Base-by-base conservation (phyloP, 1,140 invertebrate species). In the Apis dorsata region DNA sequence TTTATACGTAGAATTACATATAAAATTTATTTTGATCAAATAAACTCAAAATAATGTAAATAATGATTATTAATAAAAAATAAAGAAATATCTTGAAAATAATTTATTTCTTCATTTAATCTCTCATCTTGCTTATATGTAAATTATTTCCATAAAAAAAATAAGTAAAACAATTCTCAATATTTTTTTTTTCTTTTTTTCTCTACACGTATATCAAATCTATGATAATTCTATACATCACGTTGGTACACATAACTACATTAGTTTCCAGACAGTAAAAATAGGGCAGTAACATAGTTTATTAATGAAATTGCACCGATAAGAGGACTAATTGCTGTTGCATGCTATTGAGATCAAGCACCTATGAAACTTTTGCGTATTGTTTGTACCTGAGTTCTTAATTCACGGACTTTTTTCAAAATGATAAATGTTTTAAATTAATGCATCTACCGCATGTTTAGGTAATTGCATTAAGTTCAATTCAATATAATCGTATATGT, bases 301-400 rank as follows among this genome's bases (percentile, higher is more conserved):
- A 74, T 75, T 81, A 77, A 77, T 85, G 60, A 77, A 60, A 85
- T 63, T 55, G 57, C 62, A 15, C 19, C 57, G 63, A 81, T 59
- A 60, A 62, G 21, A 63, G 19, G 51, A n/a, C 11, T 81, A 71
- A 80, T 59, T 72, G 49, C 72, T 63, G 49, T 66, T 60, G 51
- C 83, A 74, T 60, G 53, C 28, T 63, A 44, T 70, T 59, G 53
- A 63, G 62, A 59, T 21, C 60, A 69, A 19, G 28, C 49, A 62
- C 19, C 75, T 79, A 13, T 9, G 28, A 17, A n/a, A n/a, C 19
- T 19, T 15, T 0, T 2, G 19, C 28, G 51, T 51, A 12, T 28
- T 13, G 19, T 24, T 66, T n/a, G 9, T 24, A 59, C 21, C 2
- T 51, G 62, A 63, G 71, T 44, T 59, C 44, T 24, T 74, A 74